Base-by-base conservation (phyloP, 2,113 vertebrate genomes). In the Microtus montanus region DNA sequence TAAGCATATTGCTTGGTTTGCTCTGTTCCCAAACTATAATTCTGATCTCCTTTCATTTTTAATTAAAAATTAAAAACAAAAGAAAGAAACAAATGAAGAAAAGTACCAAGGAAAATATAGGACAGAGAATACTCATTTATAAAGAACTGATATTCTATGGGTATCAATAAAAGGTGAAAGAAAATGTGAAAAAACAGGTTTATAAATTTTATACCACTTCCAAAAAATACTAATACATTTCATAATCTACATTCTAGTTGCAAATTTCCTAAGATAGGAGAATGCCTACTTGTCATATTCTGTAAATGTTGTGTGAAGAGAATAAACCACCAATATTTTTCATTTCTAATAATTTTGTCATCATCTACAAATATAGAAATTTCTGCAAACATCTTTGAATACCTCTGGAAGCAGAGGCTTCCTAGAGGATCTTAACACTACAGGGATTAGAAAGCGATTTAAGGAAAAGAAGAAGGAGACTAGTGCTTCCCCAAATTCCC, bases 331-430 rank as follows among this genome's bases (percentile, higher is more conserved):
- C 7, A 87, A 19, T 74, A 49, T 78, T 49, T 87, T 92, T 49
- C 41, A 63, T 87, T 66, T 47, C 30, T 54, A 74, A 8, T 47
- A 78, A 66, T 7, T 63, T 70, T 83, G 49, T 24, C 12, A 94
- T 11, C 14, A 73, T 52, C 47, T 28, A 17, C 24, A 68, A 19
- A 71, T 66, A 84, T 2, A 86, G 28, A 80, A 86, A 92, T 47
- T 70, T 88, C 13, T 84, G 1, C 12, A 49, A 15, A 84, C 7
- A 52, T 71, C 33, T 95, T 84, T 77, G 3, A 86, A 44, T 71
- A 63, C 89, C 71, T 92, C 49, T 89, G 9, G 94, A 96, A 33
- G n/a, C 22, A 87, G 15, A 92, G 38, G 9, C 24, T 96, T 93
- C 7, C 10, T 83, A 87, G 30, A 74, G n/a, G 47, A 87, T 17